These are phyloP conservation scores for Aurelia aurita DNA, from an alignment of 30 jellyfish, hydroid and myxozoan species.

Conservation along the genomic window DNA sequence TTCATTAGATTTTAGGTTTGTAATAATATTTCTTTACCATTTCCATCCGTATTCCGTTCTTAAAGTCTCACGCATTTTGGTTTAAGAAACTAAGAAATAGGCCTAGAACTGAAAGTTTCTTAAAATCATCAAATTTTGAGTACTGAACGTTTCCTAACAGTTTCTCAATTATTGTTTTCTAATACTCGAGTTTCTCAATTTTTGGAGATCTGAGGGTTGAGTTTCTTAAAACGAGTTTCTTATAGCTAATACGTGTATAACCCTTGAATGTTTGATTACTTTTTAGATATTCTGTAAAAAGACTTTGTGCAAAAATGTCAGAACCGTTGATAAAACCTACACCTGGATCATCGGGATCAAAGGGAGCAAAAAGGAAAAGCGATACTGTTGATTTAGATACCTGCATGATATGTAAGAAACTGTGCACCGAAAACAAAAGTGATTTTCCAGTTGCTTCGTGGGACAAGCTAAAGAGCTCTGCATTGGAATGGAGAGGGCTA, in stretches of 20 bases:
- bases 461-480: slow-evolving; percentile 10
- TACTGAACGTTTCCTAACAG: too few relatives aligned
- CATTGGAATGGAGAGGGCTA: slow-evolving; percentile 26
- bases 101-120: too few relatives aligned
- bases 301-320: slow-evolving; percentile 7
- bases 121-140: too few relatives aligned
- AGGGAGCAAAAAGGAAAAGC: slow-evolving; percentile 12
- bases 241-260: not conserved
- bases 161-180: too few relatives aligned
- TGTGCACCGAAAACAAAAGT: slow-evolving; percentile 5
- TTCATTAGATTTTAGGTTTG: too few relatives aligned
- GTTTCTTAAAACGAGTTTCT: too few relatives aligned
- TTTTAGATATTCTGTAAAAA: not conserved
- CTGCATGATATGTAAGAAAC: slow-evolving; percentile 25
- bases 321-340: slow-evolving; percentile 4
- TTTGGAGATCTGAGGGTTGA: not conserved
- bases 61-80: too few relatives aligned
- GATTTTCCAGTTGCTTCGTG: not conserved
- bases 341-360: slow-evolving; percentile 8
- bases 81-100: too few relatives aligned
- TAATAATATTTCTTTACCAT: too few relatives aligned
- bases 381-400: slow-evolving; percentile 6
- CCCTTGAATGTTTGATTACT: slow-evolving; percentile 12
- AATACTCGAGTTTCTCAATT: not conserved
- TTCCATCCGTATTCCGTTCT: too few relatives aligned